phyloP scores from a whole-genome alignment of 2,888 invertebrate genomes.

The Oligia strigilis region DNA sequence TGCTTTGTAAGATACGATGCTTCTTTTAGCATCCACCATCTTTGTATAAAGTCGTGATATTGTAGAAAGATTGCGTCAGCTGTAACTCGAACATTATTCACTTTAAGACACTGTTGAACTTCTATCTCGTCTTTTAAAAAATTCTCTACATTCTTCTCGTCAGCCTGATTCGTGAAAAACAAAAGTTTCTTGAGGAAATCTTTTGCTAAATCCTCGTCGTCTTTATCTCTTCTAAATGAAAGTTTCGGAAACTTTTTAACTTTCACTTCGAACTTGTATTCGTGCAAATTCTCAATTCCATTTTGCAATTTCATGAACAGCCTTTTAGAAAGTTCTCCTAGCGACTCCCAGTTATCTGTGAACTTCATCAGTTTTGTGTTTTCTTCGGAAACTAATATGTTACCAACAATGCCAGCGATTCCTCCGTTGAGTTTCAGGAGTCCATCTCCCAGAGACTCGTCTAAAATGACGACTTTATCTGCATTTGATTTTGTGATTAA shows the following conservation, averaged over 20 bases:
- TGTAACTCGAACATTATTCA: slow-evolving; percentile 13
- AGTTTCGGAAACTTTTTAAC: slow-evolving; percentile 36
- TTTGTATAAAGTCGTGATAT: slow-evolving; percentile 53
- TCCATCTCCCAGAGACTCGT: slow-evolving; percentile 30
- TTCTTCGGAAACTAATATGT: slow-evolving; percentile 40
- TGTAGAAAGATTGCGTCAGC: slow-evolving; percentile 50
- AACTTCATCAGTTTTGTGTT: slow-evolving; percentile 37
- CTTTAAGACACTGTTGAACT: not conserved
- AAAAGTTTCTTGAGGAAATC: slow-evolving; percentile 45
- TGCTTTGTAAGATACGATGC: slow-evolving; percentile 42
- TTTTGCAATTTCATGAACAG: slow-evolving; percentile 22
- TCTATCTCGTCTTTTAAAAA: slow-evolving; percentile 43
- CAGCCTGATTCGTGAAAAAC: slow-evolving; percentile 45
- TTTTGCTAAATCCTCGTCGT: slow-evolving; percentile 26
- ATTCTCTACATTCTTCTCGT: slow-evolving; percentile 29
- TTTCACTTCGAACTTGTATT: slow-evolving; percentile 29
- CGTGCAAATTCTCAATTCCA: slow-evolving; percentile 19
- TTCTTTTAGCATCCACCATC: slow-evolving; percentile 56
- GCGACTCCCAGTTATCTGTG: slow-evolving; percentile 10
- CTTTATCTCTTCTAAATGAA: slow-evolving; percentile 1
- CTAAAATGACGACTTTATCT: slow-evolving; percentile 32
- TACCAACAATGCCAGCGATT: slow-evolving; percentile 49
- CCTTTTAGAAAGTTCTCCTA: slow-evolving; percentile 33
- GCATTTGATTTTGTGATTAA: slow-evolving; percentile 19
- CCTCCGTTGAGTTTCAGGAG: slow-evolving; percentile 31